Conservation (phyloP, 92 coral and sea anemone species). For the Bergia sp. region DNA sequence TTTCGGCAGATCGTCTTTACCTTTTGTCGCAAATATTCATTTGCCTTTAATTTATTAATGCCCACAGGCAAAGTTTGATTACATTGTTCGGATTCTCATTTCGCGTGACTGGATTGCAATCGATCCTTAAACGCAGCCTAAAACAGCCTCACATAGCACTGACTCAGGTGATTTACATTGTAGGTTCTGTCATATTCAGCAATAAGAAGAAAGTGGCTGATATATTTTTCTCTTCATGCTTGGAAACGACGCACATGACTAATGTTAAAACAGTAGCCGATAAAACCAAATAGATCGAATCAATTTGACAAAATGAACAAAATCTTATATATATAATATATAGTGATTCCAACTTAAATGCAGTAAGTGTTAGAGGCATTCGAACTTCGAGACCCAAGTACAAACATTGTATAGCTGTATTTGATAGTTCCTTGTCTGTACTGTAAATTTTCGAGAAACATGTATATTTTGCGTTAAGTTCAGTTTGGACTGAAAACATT, state of each 20-base stretch:
- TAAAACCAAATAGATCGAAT: not conserved
- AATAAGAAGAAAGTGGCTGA: not conserved
- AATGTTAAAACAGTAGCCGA: not conserved
- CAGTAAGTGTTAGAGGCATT: not conserved
- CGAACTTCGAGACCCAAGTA: not conserved
- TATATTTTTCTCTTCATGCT: too few relatives aligned
- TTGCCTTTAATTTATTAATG: not conserved
- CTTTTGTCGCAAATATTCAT: not conserved
- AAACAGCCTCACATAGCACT: not conserved
- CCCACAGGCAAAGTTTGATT: not conserved
- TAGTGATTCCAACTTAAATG: not conserved
- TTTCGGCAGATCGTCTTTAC: not conserved
- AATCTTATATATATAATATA: too few relatives aligned
- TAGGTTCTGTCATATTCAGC: not conserved
- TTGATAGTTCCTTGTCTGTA: not conserved
- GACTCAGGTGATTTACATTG: too few relatives aligned
- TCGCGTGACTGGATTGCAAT: not conserved
- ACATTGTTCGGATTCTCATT: not conserved
- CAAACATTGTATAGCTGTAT: not conserved
- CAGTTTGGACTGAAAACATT: too few relatives aligned
- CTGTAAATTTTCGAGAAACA: not conserved
- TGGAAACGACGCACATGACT: not conserved
- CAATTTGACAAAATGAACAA: not conserved
- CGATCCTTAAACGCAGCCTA: not conserved
- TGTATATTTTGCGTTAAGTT: too few relatives aligned